Conservation (phyloP, 1,140 invertebrate genomes). For the Drosophila quadrilineata region DNA sequence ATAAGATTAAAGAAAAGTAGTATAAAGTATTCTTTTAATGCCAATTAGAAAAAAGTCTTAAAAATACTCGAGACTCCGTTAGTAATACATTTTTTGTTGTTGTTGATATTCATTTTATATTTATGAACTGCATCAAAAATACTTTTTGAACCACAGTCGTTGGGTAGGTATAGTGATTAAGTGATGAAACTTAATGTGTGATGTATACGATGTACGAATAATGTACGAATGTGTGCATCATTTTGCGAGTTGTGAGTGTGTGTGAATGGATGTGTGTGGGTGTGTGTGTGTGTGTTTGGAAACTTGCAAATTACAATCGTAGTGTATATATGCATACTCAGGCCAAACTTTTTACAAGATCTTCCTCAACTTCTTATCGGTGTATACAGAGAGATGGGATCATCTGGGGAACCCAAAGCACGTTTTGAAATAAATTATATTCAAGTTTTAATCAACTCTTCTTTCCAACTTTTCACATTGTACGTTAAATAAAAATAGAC, state of each 20-base stretch:
- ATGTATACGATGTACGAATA: background rate
- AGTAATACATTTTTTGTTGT: slow-evolving; percentile 66
- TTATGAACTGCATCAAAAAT: slow-evolving; percentile 58
- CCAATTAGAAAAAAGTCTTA: slow-evolving; percentile 42
- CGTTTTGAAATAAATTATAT: too few species aligned
- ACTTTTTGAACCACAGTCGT: slow-evolving; percentile 63
- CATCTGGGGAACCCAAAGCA: too few species aligned
- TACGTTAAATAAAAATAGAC: too few species aligned
- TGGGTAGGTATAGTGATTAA: slow-evolving; percentile 22
- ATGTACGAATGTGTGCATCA: slow-evolving; percentile 15
- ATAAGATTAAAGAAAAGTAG: slow-evolving; percentile 1
- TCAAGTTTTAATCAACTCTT: too few species aligned
- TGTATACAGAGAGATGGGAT: too few species aligned
- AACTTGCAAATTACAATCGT: slow-evolving; percentile 75
- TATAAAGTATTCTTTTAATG: slow-evolving; percentile 27
- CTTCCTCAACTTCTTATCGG: slow-evolving; percentile 17
- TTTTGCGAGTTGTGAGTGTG: slow-evolving; percentile 11
- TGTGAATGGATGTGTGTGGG: slow-evolving; percentile 19
- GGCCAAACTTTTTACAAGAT: slow-evolving; percentile 53
- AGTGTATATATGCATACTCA: slow-evolving; percentile 67
- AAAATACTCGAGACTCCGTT: slow-evolving; percentile 74
- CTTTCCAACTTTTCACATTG: slow-evolving; percentile 52
- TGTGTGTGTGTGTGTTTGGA: slow-evolving; percentile 23
- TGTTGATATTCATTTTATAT: slow-evolving; percentile 59
- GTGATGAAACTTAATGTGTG: slow-evolving; percentile 18